Evolutionary conservation across 2,113 vertebrate species (phyloP).

Genomic region (Pseudorasbora parva): DNA sequence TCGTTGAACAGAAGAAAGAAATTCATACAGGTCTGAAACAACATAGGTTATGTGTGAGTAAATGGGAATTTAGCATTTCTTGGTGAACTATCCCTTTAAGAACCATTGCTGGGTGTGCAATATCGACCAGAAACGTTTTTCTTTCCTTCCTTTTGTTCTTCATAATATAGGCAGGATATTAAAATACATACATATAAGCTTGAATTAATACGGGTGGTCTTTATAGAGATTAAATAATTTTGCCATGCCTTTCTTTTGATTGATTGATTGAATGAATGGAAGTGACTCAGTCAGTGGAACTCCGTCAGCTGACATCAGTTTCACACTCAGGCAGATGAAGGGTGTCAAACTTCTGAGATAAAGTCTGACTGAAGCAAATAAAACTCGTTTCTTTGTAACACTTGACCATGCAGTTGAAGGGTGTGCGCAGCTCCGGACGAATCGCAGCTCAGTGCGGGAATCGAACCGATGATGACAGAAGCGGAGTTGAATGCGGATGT

Average conservation of each 20-base stretch:
- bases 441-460: background rate
- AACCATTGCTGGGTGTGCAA: background rate
- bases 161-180: no score
- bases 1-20: no score
- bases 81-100: background rate
- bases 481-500: constrained; percentile 45
- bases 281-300: background rate
- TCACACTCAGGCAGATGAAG: background rate
- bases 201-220: background rate
- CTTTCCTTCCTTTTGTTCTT: no score
- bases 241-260: background rate
- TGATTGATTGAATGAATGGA: background rate
- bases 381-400: background rate
- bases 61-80: background rate
- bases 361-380: background rate
- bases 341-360: background rate
- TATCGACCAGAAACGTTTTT: no score
- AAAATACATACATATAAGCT: background rate
- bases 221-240: background rate
- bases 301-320: background rate
- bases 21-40: background rate
- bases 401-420: background rate
- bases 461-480: background rate
- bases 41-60: background rate
- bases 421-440: background rate